phyloP scores from a whole-genome alignment of 2,113 vertebrate genomes.

The Corvus moneduloides region DNA sequence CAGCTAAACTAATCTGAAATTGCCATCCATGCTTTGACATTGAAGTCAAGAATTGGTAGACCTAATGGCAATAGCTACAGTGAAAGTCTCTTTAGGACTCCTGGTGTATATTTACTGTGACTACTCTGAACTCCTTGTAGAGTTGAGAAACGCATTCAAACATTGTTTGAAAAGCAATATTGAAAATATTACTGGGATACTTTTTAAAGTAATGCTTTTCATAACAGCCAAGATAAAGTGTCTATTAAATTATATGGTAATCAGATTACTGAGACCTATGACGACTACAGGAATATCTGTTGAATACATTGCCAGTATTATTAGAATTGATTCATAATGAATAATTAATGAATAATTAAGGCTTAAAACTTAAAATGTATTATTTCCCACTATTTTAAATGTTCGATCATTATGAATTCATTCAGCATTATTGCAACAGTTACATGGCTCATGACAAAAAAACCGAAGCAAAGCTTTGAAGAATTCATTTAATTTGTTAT shows the following conservation, averaged over 20 bases:
- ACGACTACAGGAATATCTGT: neutral
- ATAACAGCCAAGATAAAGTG: neutral
- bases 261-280: neutral
- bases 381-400: neutral
- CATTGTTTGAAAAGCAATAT: neutral
- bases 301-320: neutral
- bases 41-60: neutral
- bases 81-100: neutral
- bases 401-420: neutral
- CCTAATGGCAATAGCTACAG: neutral
- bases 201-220: neutral
- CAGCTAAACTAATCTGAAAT: neutral
- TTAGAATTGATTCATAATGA: neutral
- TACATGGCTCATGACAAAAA: neutral
- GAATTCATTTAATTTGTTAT: constrained; percentile 12
- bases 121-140: neutral
- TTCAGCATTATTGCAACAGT: neutral
- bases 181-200: neutral
- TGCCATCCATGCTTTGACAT: neutral
- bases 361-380: neutral
- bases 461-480: neutral
- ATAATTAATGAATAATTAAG: neutral
- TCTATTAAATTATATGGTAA: neutral
- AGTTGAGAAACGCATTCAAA: neutral
- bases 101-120: neutral